Conservation (phyloP, 2,113 vertebrate species). For the Deroptyus accipitrinus region DNA sequence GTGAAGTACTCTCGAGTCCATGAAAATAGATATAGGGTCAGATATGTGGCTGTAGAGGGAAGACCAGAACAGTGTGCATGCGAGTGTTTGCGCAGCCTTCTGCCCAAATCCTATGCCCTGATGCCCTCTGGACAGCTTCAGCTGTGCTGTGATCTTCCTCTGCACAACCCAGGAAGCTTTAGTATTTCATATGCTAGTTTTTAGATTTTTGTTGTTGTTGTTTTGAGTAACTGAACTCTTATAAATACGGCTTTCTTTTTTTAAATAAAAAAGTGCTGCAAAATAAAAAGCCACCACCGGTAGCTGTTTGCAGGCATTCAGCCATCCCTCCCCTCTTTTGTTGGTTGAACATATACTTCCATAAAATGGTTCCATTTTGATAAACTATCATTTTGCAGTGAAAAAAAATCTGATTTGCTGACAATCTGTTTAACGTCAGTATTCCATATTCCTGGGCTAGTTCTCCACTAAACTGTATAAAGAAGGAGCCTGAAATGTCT, state of each 20-base stretch:
- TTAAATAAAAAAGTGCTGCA: neutral
- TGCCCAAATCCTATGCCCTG: neutral
- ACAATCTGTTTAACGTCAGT: neutral
- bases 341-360: neutral
- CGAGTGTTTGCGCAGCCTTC: neutral
- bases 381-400: neutral
- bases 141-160: neutral
- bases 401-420: neutral
- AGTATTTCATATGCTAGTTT: neutral
- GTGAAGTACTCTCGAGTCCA: neutral
- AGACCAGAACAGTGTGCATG: neutral
- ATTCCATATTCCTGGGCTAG: neutral
- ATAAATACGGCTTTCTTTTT: accelerated
- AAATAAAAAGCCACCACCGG: neutral
- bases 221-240: neutral
- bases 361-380: neutral
- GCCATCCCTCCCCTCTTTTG: neutral
- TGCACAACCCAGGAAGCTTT: neutral
- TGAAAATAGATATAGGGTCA: neutral
- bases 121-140: neutral
- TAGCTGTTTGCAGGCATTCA: neutral
- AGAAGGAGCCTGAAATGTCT: neutral
- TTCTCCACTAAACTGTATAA: neutral
- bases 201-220: neutral
- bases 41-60: neutral